Evolutionary conservation across 2,888 invertebrate species (phyloP), one percentile per base, ranked within the genome.

Genomic region (Acrocyrtus sp.): DNA sequence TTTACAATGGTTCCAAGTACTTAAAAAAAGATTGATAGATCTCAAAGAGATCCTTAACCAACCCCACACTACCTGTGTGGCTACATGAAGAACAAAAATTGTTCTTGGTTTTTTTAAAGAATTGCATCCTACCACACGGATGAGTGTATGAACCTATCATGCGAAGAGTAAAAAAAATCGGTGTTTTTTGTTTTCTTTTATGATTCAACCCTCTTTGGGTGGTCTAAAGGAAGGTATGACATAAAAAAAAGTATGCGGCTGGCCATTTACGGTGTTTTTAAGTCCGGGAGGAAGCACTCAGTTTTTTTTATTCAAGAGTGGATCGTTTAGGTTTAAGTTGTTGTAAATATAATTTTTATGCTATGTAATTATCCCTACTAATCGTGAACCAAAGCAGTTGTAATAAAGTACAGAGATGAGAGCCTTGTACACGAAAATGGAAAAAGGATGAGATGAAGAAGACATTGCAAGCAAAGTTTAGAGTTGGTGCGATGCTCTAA

Each of bases 341-440:
- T 68, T 56, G 60, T 68, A 68, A 67, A 68, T 34, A 53, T 68
- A 67, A 68, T n/a, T 68, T 68, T 60, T 60, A 45, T 69, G 54
- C 45, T 29, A 12, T 68, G 21, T 68, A 68, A 68, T 68, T 68
- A 68, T 21, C 60, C 27, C 45, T 27, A 48, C 65, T 48, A 56
- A 48, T 62, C 12, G 26, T 50, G 24, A 19, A 29, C 17, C 12
- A 54, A 19, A n/a, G 8, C n/a, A 53, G 15, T 21, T 27, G 17
- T 21, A 17, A n/a, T 54, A 54, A n/a, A n/a, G n/a, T 34, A 34
- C 22, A 41, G 26, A 15, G 1, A 22, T 22, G 22, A 41, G 22
- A 15, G 39, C 67, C 50, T 57, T 67, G 48, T 51, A 34, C 58
- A 50, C 4, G 57, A 58, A 43, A 67, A 67, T 67, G 26, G 6